Conservation (phyloP, 1,140 invertebrate species). For the Brachionus rubens region DNA sequence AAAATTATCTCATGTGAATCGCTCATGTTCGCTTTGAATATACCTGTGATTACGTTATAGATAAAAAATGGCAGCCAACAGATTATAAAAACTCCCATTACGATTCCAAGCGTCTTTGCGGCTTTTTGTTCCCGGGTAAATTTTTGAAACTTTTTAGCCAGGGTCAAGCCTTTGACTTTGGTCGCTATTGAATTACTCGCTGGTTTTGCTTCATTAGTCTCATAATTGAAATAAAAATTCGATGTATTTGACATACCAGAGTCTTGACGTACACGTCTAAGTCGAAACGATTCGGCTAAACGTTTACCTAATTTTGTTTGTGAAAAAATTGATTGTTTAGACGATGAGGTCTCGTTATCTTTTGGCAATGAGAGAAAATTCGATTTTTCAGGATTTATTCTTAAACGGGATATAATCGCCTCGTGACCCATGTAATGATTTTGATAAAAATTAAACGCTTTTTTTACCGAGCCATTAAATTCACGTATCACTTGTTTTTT, state of each 20-base stretch:
- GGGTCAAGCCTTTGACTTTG: slow-evolving; percentile 16
- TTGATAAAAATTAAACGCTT: background rate
- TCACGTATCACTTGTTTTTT: background rate
- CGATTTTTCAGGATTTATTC: no score
- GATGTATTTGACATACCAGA: background rate
- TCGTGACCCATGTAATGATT: background rate
- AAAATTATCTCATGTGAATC: slow-evolving; percentile 19
- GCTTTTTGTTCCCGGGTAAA: slow-evolving; percentile 64
- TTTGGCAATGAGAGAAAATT: background rate
- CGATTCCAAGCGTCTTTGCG: slow-evolving; percentile 63
- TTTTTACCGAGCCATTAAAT: background rate
- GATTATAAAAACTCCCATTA: slow-evolving; percentile 59
- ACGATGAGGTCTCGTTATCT: background rate
- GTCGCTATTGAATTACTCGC: background rate
- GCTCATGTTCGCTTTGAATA: slow-evolving; percentile 49
- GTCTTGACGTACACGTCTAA: background rate
- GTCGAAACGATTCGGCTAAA: background rate
- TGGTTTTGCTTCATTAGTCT: background rate
- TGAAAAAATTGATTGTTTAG: background rate
- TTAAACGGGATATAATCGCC: background rate
- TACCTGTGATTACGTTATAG: slow-evolving; percentile 55
- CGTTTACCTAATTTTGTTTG: background rate
- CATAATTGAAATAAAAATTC: slow-evolving; percentile 16
- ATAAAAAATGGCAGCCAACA: slow-evolving; percentile 61
- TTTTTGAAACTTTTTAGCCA: slow-evolving; percentile 63